A percentile compares a stretch with the other conserved stretches of the same genome.
These are phyloP conservation scores for Dinocampus coccinellae DNA, from an alignment of 2,888 invertebrate genomes.

Conservation along the genomic window DNA sequence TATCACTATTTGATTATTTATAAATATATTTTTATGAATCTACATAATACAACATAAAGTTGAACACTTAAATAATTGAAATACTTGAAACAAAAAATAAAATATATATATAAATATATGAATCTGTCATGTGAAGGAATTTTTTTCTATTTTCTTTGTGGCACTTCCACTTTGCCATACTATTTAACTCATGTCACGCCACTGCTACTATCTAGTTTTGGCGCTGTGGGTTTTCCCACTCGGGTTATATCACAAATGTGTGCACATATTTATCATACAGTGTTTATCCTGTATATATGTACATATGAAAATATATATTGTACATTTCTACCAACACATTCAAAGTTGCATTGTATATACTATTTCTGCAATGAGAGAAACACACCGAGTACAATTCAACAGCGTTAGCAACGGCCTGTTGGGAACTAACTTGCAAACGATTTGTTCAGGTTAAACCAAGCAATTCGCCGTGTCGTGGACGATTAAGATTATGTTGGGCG, in stretches of 20 bases:
- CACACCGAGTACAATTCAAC: constrained; percentile 4
- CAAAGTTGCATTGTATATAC: neutral
- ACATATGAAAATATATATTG: neutral
- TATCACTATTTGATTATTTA: no score
- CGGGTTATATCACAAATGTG: neutral
- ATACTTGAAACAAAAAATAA: no score
- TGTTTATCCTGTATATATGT: neutral
- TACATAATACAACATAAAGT: neutral
- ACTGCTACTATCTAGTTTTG: neutral
- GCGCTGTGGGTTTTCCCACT: neutral
- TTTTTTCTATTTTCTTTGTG: neutral
- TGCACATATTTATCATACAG: neutral
- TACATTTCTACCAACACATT: neutral
- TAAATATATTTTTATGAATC: no score
- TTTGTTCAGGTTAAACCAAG: constrained; percentile 33
- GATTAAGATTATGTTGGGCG: constrained; percentile 30
- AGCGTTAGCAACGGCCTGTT: constrained; percentile 10
- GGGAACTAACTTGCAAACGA: constrained; percentile 32
- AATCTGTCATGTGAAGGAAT: constrained; percentile 10
- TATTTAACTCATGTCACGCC: neutral
- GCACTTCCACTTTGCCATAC: neutral
- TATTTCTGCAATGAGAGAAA: neutral
- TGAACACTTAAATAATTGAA: neutral
- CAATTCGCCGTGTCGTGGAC: constrained; percentile 25
- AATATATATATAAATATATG: neutral